Evolutionary conservation across 2,113 vertebrate genomes (phyloP).

Genomic region (Petroica traversi): DNA sequence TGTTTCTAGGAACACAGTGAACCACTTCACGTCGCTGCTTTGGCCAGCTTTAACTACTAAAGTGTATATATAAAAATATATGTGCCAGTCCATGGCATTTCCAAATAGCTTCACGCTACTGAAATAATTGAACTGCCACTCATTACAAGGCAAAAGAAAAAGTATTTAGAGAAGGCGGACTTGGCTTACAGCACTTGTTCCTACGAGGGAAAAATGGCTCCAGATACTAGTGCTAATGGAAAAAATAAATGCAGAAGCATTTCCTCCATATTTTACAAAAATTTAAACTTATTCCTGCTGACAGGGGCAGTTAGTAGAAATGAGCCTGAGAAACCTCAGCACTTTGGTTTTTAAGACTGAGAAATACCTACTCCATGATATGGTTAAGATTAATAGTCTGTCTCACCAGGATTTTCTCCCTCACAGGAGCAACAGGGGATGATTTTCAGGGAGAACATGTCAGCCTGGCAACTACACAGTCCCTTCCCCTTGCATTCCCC

Average conservation of each 20-base stretch:
- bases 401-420: background rate
- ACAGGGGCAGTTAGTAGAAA: background rate
- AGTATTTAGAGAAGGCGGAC: background rate
- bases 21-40: accelerated
- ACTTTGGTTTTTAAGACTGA: background rate
- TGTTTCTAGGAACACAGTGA: background rate
- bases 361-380: background rate
- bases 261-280: background rate
- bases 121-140: background rate
- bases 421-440: background rate
- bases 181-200: background rate
- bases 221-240: background rate
- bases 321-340: background rate
- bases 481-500: background rate
- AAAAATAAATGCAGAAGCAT: background rate
- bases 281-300: background rate
- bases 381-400: background rate
- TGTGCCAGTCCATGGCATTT: background rate
- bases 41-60: background rate
- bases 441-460: background rate
- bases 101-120: background rate
- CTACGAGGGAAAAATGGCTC: background rate
- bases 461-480: background rate
- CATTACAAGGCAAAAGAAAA: background rate
- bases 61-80: background rate